These are phyloP conservation scores for Parelbella ahira DNA, from an alignment of 2,888 invertebrate species.

Conservation along the genomic window DNA sequence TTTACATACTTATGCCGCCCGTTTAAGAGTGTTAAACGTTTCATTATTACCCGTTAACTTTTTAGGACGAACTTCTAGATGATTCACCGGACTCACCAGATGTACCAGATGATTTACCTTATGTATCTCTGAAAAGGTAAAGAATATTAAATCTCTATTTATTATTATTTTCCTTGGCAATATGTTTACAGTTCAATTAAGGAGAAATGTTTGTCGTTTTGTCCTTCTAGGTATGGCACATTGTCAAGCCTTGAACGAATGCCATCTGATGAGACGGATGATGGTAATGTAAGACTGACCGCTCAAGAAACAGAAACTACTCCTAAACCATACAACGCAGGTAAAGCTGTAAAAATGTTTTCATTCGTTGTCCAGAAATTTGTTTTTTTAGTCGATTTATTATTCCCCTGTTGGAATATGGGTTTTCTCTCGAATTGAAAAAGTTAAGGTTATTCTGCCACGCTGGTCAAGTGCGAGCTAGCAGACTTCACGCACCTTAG, in stretches of 20 bases:
- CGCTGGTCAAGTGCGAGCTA: no score
- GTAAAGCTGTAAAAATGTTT: slow-evolving; percentile 38
- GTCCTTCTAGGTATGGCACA: slow-evolving; percentile 83
- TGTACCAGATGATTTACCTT: slow-evolving; percentile 86
- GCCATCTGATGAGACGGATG: slow-evolving; percentile 82
- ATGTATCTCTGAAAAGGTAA: slow-evolving; percentile 84
- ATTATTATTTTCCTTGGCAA: background rate
- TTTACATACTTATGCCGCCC: no score
- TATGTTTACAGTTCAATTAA: no score
- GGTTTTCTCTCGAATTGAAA: no score
- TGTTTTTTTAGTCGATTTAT: no score
- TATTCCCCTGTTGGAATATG: no score
- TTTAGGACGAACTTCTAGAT: slow-evolving; percentile 77
- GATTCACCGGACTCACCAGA: slow-evolving; percentile 86
- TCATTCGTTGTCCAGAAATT: no score
- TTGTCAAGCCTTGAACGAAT: slow-evolving; percentile 86
- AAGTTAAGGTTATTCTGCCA: no score
- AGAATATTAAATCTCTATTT: slow-evolving; percentile 17
- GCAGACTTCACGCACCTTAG: no score
- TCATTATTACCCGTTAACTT: no score
- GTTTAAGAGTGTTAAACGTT: no score
- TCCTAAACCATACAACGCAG: slow-evolving; percentile 50
- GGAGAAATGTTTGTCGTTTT: no score
- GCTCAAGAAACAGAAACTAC: slow-evolving; percentile 56
- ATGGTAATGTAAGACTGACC: slow-evolving; percentile 75